Evolutionary conservation across 1,140 invertebrate species (phyloP).

Genomic region (Bombyx mandarina): DNA sequence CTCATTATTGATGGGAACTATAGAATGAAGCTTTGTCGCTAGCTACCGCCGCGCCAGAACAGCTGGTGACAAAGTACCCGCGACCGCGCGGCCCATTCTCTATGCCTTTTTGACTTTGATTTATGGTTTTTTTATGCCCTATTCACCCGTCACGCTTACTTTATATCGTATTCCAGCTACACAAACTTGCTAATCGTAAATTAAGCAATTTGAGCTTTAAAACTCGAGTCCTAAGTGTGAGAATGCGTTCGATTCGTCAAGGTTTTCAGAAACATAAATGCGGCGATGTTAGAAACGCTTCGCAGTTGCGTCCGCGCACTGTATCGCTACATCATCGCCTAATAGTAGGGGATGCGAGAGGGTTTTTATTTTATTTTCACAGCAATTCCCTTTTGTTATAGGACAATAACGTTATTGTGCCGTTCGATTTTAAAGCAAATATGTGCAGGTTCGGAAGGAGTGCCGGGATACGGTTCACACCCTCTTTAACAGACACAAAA

Average conservation of each 20-base stretch:
- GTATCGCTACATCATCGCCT: slow-evolving; percentile 66
- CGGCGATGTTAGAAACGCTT: slow-evolving; percentile 27
- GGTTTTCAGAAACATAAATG: slow-evolving; percentile 14
- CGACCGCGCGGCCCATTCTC: slow-evolving; percentile 63
- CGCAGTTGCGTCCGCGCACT: slow-evolving; percentile 47
- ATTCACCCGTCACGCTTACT: slow-evolving; percentile 64
- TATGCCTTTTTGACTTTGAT: slow-evolving; percentile 75
- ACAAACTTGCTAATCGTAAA: slow-evolving; percentile 7
- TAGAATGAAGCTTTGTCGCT: slow-evolving; percentile 42
- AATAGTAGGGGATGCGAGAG: slow-evolving; percentile 62
- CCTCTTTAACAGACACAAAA: slow-evolving; percentile 37
- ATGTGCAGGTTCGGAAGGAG: slow-evolving; percentile 47
- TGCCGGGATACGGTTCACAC: slow-evolving; percentile 54
- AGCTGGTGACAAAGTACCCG: slow-evolving; percentile 61
- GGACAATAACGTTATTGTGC: slow-evolving; percentile 58
- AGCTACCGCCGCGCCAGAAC: slow-evolving; percentile 19
- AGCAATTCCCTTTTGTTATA: slow-evolving; percentile 65
- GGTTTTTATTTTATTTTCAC: slow-evolving; percentile 67
- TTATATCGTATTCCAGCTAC: slow-evolving; percentile 38
- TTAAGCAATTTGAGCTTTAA: slow-evolving; percentile 14
- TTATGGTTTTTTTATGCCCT: slow-evolving; percentile 71
- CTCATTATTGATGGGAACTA: slow-evolving; percentile 64
- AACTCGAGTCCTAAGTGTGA: slow-evolving; percentile 12
- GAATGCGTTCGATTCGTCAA: slow-evolving; percentile 10
- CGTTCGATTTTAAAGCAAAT: slow-evolving; percentile 65